A percentile compares a stretch with the other conserved stretches of the same genome.
Evolutionary conservation across 2,888 invertebrate genomes (phyloP).

Genomic region (Pimpla rufipes): DNA sequence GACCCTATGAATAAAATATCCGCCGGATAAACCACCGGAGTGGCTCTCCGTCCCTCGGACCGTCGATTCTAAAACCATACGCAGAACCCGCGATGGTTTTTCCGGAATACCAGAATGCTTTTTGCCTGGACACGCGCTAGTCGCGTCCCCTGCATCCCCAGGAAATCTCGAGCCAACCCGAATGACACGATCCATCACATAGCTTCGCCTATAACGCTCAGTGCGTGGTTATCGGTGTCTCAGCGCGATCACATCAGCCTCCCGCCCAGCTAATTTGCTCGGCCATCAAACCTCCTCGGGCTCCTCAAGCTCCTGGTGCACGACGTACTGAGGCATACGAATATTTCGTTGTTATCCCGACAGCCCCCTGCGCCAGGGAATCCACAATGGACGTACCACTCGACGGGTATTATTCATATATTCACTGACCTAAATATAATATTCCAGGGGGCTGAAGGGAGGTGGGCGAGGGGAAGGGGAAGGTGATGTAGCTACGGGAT

Average conservation of each 20-base stretch:
- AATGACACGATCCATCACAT: too few species aligned
- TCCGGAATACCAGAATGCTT: too few species aligned
- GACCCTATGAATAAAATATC: too few species aligned
- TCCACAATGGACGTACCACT: conserved; percentile 64
- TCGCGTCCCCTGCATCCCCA: too few species aligned
- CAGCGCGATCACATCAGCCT: background rate
- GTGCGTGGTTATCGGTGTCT: background rate
- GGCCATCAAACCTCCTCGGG: background rate
- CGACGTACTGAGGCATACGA: conserved; percentile 43
- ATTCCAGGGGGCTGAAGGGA: conserved; percentile 55
- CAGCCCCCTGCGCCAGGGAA: conserved; percentile 50
- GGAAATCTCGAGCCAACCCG: too few species aligned
- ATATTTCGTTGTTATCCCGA: conserved; percentile 47
- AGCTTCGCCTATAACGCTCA: too few species aligned
- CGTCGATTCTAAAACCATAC: too few species aligned
- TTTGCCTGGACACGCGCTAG: too few species aligned
- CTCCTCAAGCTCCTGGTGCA: background rate
- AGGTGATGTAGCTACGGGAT: conserved; percentile 17
- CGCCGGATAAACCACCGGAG: too few species aligned
- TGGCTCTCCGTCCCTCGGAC: too few species aligned
- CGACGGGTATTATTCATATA: conserved; percentile 71
- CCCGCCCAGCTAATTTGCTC: background rate
- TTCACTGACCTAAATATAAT: conserved; percentile 75
- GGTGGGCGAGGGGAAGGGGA: background rate
- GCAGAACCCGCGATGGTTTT: too few species aligned